phyloP scores from a whole-genome alignment of 2,797 vertebrate species.

The Gadopsis marmoratus region DNA sequence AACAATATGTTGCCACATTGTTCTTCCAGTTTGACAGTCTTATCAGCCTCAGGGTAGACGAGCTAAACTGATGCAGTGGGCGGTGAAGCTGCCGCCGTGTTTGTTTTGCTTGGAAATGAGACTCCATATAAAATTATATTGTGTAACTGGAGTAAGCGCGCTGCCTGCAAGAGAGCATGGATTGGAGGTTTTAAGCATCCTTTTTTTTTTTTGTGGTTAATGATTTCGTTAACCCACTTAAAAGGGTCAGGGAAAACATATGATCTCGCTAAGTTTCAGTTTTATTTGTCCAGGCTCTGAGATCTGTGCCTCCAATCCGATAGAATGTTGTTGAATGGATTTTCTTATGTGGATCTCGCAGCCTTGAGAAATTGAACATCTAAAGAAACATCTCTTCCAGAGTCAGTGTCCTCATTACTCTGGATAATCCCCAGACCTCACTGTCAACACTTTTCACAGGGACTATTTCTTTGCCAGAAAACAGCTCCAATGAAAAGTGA shows the following conservation, averaged over 20 bases:
- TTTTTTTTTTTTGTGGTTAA: not conserved
- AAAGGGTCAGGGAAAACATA: not conserved
- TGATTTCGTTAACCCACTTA: not conserved
- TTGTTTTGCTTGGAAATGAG: constrained; percentile 44
- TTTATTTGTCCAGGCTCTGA: not conserved
- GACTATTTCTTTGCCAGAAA: not conserved
- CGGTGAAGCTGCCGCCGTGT: constrained; percentile 39
- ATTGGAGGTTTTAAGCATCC: not conserved
- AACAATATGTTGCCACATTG: constrained; percentile 56
- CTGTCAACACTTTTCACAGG: not conserved
- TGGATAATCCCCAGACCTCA: not conserved
- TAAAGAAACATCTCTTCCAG: not conserved
- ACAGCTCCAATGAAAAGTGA: not conserved
- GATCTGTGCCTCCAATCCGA: not conserved
- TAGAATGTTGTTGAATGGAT: not conserved
- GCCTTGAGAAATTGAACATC: not conserved
- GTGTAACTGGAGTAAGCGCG: not conserved
- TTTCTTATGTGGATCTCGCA: not conserved
- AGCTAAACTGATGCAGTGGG: constrained; percentile 56
- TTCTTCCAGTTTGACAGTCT: constrained; percentile 58
- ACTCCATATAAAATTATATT: constrained; percentile 24
- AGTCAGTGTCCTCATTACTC: not conserved
- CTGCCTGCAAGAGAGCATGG: not conserved
- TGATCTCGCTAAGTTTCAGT: not conserved
- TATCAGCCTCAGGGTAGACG: constrained; percentile 59